Evolutionary conservation across 2,797 vertebrate species (phyloP).

Genomic region (Sciurus vulgaris): DNA sequence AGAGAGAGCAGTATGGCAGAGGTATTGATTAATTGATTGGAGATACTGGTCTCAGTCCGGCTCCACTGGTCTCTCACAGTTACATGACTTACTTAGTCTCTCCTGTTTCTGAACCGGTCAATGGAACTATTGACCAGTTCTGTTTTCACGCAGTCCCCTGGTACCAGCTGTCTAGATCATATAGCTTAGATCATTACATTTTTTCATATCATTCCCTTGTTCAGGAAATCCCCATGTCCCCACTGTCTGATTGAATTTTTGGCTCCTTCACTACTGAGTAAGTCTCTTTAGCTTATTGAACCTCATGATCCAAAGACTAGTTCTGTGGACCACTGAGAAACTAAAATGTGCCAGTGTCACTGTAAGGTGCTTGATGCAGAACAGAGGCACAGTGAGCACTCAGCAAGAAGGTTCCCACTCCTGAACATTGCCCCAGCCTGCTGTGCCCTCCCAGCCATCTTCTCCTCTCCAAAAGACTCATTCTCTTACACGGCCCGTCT

Average conservation of each 20-base stretch:
- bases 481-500: neutral
- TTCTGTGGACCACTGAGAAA: neutral
- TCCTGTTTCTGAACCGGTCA: neutral
- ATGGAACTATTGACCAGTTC: neutral
- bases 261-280: neutral
- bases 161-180: neutral
- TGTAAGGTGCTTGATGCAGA: neutral
- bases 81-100: neutral
- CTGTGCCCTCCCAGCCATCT: fast-evolving
- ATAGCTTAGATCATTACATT: neutral
- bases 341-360: neutral
- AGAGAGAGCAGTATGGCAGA: neutral
- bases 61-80: neutral
- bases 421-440: too few relatives aligned
- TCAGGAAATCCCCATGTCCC: neutral
- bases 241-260: neutral
- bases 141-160: neutral
- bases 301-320: neutral
- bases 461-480: neutral
- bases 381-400: neutral
- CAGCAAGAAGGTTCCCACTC: neutral
- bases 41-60: neutral
- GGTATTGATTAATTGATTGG: neutral
- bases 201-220: neutral
- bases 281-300: neutral